A percentile compares a stretch with the other conserved stretches of the same genome.
These are phyloP conservation scores for Muricea muricata DNA, from an alignment of 92 coral and sea anemone species.

Conservation along the genomic window DNA sequence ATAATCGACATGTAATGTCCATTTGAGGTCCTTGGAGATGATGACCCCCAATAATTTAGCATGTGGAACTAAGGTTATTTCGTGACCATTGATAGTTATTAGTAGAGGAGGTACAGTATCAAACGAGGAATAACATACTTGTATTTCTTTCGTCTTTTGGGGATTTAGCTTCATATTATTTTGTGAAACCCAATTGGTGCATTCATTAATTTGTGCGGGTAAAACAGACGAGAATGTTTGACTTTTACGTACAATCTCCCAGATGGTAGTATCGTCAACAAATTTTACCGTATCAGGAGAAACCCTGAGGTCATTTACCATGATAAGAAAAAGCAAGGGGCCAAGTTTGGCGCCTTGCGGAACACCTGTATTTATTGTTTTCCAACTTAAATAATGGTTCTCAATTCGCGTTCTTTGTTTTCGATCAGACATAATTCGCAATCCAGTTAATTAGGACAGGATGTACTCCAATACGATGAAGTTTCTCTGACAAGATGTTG, in stretches of 20 bases:
- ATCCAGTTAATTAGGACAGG: constrained; percentile 45
- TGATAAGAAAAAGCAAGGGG: not conserved
- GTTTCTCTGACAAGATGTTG: constrained; percentile 38
- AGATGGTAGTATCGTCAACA: not conserved
- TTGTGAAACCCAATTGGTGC: constrained; percentile 31
- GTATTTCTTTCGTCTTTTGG: constrained; percentile 8
- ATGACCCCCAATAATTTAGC: constrained; percentile 31
- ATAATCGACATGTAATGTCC: constrained; percentile 33
- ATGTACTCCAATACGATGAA: not conserved
- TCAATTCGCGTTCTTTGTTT: too few species aligned
- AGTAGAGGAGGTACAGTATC: not conserved
- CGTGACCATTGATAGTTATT: not conserved
- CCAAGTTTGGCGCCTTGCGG: not conserved
- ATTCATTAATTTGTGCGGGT: constrained; percentile 31
- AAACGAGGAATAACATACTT: not conserved
- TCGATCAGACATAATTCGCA: not conserved
- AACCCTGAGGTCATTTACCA: not conserved
- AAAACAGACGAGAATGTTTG: not conserved
- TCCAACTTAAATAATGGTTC: too few species aligned
- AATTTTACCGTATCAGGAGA: not conserved
- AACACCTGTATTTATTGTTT: not conserved
- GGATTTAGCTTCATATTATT: constrained; percentile 40
- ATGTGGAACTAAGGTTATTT: not conserved
- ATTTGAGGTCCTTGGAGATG: constrained; percentile 44
- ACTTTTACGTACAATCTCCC: not conserved